These are phyloP conservation scores for Lagopus leucura DNA, from an alignment of 2,113 vertebrate genomes.

Conservation along the genomic window DNA sequence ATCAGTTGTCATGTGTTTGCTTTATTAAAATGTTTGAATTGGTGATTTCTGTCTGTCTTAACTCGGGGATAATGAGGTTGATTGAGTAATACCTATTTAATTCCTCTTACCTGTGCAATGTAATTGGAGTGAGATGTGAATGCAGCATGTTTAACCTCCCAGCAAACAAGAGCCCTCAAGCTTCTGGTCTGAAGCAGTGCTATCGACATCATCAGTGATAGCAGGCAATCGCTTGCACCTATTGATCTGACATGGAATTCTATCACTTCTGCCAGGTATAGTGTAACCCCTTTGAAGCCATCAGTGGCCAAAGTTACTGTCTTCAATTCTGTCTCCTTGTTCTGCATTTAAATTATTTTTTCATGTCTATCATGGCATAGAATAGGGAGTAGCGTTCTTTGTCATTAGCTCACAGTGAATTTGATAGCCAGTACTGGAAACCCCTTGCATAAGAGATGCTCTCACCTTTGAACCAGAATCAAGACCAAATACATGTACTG, in stretches of 20 bases:
- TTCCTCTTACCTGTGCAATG: neutral
- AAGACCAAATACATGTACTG: neutral
- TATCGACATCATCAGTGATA: neutral
- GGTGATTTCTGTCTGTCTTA: neutral
- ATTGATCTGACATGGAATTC: neutral
- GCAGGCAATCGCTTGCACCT: neutral
- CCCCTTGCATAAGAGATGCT: neutral
- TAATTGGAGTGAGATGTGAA: conserved; percentile 10
- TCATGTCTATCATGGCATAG: neutral
- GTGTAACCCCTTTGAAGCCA: neutral
- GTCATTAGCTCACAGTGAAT: neutral
- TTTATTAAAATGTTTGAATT: neutral
- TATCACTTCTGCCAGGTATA: neutral
- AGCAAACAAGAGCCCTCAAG: neutral
- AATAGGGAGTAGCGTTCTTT: neutral
- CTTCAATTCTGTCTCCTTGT: neutral
- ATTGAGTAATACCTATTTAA: conserved; percentile 18
- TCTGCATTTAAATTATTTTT: neutral
- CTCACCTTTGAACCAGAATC: neutral
- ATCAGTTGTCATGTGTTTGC: neutral
- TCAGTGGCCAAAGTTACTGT: neutral
- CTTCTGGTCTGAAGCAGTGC: neutral
- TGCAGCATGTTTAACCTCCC: neutral
- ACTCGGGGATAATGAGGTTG: neutral
- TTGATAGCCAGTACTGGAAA: neutral